Base-by-base conservation (phyloP, 2,113 vertebrate genomes). In the Ailuropoda melanoleuca region DNA sequence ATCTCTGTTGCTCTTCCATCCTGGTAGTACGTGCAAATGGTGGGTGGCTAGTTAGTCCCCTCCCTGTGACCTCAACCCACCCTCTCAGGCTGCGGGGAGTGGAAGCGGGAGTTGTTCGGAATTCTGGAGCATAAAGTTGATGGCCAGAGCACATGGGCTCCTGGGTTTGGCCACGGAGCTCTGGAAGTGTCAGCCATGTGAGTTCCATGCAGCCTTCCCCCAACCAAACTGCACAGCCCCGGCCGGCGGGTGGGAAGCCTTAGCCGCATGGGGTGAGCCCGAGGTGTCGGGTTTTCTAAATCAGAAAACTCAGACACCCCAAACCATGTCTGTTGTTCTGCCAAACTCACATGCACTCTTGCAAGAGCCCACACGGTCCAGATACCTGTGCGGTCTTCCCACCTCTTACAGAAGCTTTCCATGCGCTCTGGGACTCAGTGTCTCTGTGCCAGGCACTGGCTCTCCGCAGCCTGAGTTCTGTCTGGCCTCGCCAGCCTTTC, bases 381-480 rank as follows among this genome's bases (percentile, higher is more conserved):
- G 68, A 46, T 81, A 34, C 24, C 0, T 14, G 10, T 4, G 6
- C 26, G 24, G 37, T 74, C 60, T 43, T 66, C 90, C 46, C 55
- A 64, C 66, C 13, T 7, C 24, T 17, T 1, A 8, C 34, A 46
- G 23, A 70, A 9, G 9, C 48, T 39, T 29, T 14, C 19, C 15
- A 1, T 1, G 15, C 8, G 9, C 14, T 55, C 50, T 24, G n/a
- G 21, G 90, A 24, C n/a, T 37, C 39, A 11, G 3, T 7, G 0
- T 34, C 64, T 29, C 37, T 39, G 2, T 43, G 55, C 19, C 17
- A 23, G 24, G 8, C 23, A 4, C 11, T 1, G 12, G 12, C 24
- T 9, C 5, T 75, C 53, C 43, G 14, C 11, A 86, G 77, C 66
- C 93, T 23, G 46, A 29, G 12, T 81, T 53, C 60, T 70, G 9